These are phyloP conservation scores for Trididemnum clinides DNA, from an alignment of 23 tunicate species.

Conservation along the genomic window DNA sequence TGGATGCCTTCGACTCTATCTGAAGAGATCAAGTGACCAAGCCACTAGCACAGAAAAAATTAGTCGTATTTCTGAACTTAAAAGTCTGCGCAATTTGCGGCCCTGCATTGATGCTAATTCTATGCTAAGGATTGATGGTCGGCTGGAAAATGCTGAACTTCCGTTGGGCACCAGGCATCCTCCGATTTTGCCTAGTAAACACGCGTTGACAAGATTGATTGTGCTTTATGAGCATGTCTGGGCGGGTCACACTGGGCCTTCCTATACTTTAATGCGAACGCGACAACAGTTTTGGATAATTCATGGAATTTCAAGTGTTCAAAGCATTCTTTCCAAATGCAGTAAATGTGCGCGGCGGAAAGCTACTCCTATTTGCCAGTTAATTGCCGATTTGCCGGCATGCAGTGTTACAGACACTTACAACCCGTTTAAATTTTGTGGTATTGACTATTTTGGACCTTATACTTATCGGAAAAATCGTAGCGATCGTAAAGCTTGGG, in stretches of 20 bases:
- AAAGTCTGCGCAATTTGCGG: no score
- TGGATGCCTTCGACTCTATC: no score
- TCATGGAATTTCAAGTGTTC: not conserved
- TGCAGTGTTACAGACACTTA: not conserved
- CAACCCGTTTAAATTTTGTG: not conserved
- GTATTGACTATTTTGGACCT: slow-evolving; percentile 9
- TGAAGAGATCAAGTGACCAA: no score
- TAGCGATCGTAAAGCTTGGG: slow-evolving; percentile 1
- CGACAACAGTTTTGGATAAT: slow-evolving; percentile 8
- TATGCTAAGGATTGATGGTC: no score
- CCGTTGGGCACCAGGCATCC: no score
- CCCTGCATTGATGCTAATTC: no score
- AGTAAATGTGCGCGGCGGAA: not conserved
- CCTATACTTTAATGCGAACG: not conserved
- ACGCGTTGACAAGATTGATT: no score
- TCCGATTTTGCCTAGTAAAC: no score
- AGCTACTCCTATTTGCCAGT: not conserved
- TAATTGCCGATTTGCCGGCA: not conserved
- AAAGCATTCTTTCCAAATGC: not conserved
- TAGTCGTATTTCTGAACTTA: no score
- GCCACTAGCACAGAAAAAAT: no score
- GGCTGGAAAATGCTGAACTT: no score
- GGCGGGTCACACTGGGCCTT: not conserved
- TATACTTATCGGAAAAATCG: not conserved
- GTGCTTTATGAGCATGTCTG: no score